phyloP scores from a whole-genome alignment of 1,140 invertebrate species.

The Limonius californicus region DNA sequence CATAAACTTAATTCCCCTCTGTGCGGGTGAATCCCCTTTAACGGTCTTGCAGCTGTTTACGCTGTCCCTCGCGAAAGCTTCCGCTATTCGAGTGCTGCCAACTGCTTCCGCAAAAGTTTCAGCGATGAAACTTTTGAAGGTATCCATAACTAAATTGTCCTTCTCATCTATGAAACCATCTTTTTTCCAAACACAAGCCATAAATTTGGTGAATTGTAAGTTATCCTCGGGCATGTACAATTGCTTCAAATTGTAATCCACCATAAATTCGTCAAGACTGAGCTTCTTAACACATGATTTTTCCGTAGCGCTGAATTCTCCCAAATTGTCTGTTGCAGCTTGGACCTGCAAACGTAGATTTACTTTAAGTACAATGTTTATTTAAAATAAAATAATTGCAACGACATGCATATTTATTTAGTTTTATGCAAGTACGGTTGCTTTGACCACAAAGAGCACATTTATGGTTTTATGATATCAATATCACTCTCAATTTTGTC shows the following conservation, averaged over 20 bases:
- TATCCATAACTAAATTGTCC: not conserved
- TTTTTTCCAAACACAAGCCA: slow-evolving; percentile 1
- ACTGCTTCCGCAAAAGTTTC: not conserved
- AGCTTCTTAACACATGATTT: not conserved
- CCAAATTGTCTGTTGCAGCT: not conserved
- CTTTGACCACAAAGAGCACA: too few relatives aligned
- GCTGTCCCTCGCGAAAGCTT: not conserved
- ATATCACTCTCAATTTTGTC: too few relatives aligned
- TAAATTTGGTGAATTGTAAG: not conserved
- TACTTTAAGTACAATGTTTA: too few relatives aligned
- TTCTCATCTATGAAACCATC: not conserved
- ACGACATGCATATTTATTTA: too few relatives aligned
- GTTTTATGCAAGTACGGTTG: too few relatives aligned
- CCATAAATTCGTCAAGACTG: not conserved
- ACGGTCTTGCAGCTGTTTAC: not conserved
- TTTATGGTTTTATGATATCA: too few relatives aligned
- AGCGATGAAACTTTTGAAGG: not conserved
- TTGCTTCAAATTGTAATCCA: not conserved
- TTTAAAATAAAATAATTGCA: too few relatives aligned
- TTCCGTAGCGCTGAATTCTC: not conserved
- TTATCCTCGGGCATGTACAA: not conserved
- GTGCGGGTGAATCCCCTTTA: not conserved
- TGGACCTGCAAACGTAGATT: not conserved
- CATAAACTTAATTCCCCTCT: not conserved
- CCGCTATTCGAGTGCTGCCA: not conserved